Evolutionary conservation across 2,797 vertebrate species (phyloP), one percentile per base, ranked within the genome.

Genomic region (Parotocinclus haroldoi): DNA sequence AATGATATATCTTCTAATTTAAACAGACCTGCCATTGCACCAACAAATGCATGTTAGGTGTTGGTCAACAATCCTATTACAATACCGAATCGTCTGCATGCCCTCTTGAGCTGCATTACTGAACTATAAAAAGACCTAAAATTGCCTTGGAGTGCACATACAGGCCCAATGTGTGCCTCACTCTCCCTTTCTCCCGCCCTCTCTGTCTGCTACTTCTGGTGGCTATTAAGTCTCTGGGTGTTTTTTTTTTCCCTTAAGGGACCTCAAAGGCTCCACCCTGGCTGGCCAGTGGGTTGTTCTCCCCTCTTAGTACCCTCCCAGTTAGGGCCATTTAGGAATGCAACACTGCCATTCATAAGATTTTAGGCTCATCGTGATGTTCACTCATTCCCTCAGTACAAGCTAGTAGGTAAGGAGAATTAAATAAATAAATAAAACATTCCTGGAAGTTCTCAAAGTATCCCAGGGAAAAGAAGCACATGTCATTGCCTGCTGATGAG

Each of bases 81-180:
- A 78, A 83, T 82, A 82, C 82, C 79, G 81, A 84, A 85, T 86
- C 85, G 82, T 83, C 80, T 82, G 76, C 11, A 86, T 84, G 85
- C 85, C 84, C 82, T 85, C 66, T 11, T 80, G 80, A 80, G 83
- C 68, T 71, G 78, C 82, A 85, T 88, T 86, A 84, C 79, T 52
- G 55, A 81, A 80, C 85, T 88, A 87, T 85, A 87, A 88, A 86
- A 89, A 85, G 84, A 82, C 83, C 75, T 75, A 82, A 85, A 85
- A 64, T 86, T 84, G 81, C 84, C 79, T 68, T 68, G 66, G 76
- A 81, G 82, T 51, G 50, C 76, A 70, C 68, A 82, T 81, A 82
- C 79, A 62, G 52, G 52, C 10, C 81, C 66, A 7, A 74, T 76
- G 56, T 79, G 17, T 54, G 27, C 50, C 46, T 13, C 58, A 10